Percentiles rank a stretch among this genome's conserved stretches.
These are phyloP conservation scores for Gerris buenoi DNA, from an alignment of 1,140 invertebrate genomes.

Conservation along the genomic window DNA sequence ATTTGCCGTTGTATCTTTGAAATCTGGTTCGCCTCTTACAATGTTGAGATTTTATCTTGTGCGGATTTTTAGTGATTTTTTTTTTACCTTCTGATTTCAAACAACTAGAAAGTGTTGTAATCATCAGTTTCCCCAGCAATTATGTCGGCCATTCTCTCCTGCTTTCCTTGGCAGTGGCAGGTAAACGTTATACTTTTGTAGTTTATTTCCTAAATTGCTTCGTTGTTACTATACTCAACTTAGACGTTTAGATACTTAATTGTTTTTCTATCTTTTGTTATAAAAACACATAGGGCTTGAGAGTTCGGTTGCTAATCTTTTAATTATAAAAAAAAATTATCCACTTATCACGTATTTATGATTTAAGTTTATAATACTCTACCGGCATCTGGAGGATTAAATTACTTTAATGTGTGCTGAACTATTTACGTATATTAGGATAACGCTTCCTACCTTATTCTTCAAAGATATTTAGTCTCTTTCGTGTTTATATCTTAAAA, in stretches of 20 bases:
- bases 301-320: not conserved
- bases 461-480: not conserved
- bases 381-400: too few relatives aligned
- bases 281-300: not conserved
- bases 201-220: not conserved
- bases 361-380: too few relatives aligned
- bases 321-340: too few relatives aligned
- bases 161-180: not conserved
- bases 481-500: not conserved
- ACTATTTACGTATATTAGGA: not conserved
- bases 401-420: not conserved
- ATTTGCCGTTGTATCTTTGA: too few relatives aligned
- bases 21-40: too few relatives aligned
- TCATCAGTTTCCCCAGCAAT: too few relatives aligned
- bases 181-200: not conserved
- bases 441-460: not conserved
- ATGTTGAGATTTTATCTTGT: too few relatives aligned
- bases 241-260: not conserved
- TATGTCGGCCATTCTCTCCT: not conserved
- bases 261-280: not conserved
- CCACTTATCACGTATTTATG: too few relatives aligned
- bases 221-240: not conserved
- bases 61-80: too few relatives aligned
- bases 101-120: too few relatives aligned
- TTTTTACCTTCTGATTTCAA: too few relatives aligned